Conservation (phyloP, 2,888 invertebrate species). For the Hedya salicella region DNA sequence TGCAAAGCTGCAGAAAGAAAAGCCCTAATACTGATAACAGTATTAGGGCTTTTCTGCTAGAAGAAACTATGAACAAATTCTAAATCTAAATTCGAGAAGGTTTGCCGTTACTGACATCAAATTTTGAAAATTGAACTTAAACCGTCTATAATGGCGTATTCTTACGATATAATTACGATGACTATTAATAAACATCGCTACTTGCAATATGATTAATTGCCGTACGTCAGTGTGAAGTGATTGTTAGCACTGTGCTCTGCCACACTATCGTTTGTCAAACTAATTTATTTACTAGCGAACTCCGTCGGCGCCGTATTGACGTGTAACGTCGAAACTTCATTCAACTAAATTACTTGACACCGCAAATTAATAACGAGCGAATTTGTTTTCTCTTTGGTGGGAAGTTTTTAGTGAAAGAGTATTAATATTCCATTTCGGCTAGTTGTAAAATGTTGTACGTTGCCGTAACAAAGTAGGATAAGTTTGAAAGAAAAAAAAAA, state of each 20-base stretch:
- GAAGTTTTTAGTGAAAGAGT: too few relatives aligned
- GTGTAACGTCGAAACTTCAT: slow-evolving; percentile 40
- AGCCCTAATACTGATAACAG: too few relatives aligned
- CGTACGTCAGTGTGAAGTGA: slow-evolving; percentile 32
- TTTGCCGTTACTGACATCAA: too few relatives aligned
- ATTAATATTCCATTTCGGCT: too few relatives aligned
- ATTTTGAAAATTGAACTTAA: neutral
- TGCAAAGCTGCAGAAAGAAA: too few relatives aligned
- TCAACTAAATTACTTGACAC: slow-evolving; percentile 25
- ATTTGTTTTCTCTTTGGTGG: neutral
- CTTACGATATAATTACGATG: neutral
- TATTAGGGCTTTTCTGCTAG: too few relatives aligned
- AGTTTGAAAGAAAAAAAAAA: too few relatives aligned
- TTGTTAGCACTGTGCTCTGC: slow-evolving; percentile 35
- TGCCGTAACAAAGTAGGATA: too few relatives aligned
- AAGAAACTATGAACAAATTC: too few relatives aligned
- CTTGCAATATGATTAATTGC: slow-evolving; percentile 41
- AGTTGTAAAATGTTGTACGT: too few relatives aligned
- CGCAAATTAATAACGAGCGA: slow-evolving; percentile 22
- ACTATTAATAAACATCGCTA: slow-evolving; percentile 16
- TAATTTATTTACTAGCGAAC: slow-evolving; percentile 40
- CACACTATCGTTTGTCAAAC: slow-evolving; percentile 42
- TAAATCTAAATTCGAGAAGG: too few relatives aligned
- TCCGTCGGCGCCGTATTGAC: slow-evolving; percentile 33
- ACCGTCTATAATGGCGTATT: neutral